These are phyloP conservation scores for Stomatorhinus walkeri DNA, from an alignment of 2,797 vertebrate genomes.

Conservation along the genomic window DNA sequence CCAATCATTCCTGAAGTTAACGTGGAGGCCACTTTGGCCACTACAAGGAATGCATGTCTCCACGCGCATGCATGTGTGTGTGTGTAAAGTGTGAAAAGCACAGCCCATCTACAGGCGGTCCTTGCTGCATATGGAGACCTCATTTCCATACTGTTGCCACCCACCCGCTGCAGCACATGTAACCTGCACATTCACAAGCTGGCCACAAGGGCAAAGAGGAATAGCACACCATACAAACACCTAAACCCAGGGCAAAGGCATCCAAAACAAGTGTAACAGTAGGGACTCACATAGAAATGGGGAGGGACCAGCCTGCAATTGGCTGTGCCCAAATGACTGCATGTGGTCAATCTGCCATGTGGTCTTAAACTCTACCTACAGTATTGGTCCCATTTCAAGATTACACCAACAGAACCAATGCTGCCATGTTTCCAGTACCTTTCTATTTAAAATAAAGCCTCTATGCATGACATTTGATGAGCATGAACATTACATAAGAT, in stretches of 20 bases:
- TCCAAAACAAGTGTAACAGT: neutral
- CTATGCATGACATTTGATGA: neutral
- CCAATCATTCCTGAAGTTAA: neutral
- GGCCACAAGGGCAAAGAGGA: neutral
- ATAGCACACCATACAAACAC: neutral
- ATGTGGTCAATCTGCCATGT: neutral
- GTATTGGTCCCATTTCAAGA: slow-evolving; percentile 4
- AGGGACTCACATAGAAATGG: neutral
- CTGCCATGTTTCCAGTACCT: neutral
- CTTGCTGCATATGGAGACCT: neutral
- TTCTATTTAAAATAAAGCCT: neutral
- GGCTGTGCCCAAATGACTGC: neutral
- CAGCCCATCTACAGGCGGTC: neutral
- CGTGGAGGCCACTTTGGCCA: neutral
- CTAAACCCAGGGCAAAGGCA: neutral
- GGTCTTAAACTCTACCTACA: neutral
- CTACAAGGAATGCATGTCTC: neutral
- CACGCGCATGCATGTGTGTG: neutral
- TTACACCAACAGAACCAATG: neutral
- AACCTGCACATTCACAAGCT: neutral
- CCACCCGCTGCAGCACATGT: neutral
- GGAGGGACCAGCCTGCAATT: neutral
- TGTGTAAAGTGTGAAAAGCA: neutral
- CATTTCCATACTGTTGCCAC: neutral
- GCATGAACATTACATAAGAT: neutral